Evolutionary conservation across 2,888 invertebrate genomes (phyloP).

Genomic region (Liopterus haemorrhoidalis): DNA sequence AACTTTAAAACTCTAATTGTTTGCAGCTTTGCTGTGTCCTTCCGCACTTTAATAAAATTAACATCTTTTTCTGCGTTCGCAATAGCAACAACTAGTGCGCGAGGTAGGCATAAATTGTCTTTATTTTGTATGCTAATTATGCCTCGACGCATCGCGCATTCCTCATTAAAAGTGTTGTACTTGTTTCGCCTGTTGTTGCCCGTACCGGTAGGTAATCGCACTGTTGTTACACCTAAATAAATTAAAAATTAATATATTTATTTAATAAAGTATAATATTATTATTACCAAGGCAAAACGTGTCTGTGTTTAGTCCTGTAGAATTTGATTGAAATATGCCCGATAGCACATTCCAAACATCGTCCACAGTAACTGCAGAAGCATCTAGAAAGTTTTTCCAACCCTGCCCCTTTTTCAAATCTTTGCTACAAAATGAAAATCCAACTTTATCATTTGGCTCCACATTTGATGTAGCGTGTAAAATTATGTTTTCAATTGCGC

Average conservation of each 20-base stretch:
- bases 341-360: conserved; percentile 13
- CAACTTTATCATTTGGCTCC: conserved; percentile 5
- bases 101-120: conserved; percentile 24
- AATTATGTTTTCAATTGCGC: conserved; percentile 16
- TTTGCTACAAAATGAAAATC: conserved; percentile 15
- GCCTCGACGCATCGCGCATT: conserved; percentile 12
- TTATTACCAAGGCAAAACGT: no score
- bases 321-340: conserved; percentile 16
- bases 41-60: conserved; percentile 12
- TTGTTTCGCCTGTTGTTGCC: conserved; percentile 5
- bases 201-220: conserved; percentile 7
- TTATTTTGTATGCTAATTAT: conserved; percentile 25
- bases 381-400: conserved; percentile 10
- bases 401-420: conserved; percentile 5
- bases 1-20: no score
- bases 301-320: conserved; percentile 20
- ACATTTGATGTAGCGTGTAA: conserved; percentile 15
- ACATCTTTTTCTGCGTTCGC: conserved; percentile 18
- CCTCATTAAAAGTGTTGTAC: conserved; percentile 17
- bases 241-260: no score
- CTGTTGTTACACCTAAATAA: conserved; percentile 18
- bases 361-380: conserved; percentile 4
- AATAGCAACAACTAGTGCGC: conserved; percentile 22
- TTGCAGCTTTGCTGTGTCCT: conserved; percentile 13
- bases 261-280: no score